Base-by-base conservation (phyloP, 1,140 invertebrate genomes). In the Onthophagus taurus region DNA sequence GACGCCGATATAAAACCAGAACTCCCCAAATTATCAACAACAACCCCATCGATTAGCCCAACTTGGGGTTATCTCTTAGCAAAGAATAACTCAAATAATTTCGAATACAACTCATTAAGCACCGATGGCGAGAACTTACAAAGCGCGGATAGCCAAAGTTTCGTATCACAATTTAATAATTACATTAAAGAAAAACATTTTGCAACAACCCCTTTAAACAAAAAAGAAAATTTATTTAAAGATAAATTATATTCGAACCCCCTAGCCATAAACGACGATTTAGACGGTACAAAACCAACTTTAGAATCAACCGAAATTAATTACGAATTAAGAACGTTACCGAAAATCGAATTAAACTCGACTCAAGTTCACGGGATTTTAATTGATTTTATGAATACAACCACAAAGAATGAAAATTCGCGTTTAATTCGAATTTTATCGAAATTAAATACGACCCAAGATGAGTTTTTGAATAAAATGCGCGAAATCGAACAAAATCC, bases 401-500 rank as follows among this genome's bases (percentile, higher is more conserved):
- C 56, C 1, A 50, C 49, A 38, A 19, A 31, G 1, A 51, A 60
- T 9, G 51, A 50, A 26, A 29, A 38, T 11, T 53, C 52, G 16
- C 54, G 53, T 21, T 47, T 63, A 7, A 52, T 61, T 48, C 73
- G 82, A 58, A 78, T 86, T 55, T 80, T 86, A 54, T 77, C 78
- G 1, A 78, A 76, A 8, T 68, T 89, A 26, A 87, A 89, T 52
- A 77, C 77, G 21, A 76, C 81, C 1, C 81, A 81, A 49, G 76
- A 79, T 0, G 72, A 80, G 52, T 81, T 81, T 35, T 60, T 87
- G 29, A 75, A 77, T 44, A 79, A 85, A 4, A 87, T 89, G 83
- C 78, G 81, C 51, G 77, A 85, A 60, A 84, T 83, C 2, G 78
- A 81, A 52, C 77, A 73, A 43, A 86, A 86, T 58, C 78, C 77